Conservation (phyloP, 2,113 vertebrate genomes). For the Malurus cyaneus region DNA sequence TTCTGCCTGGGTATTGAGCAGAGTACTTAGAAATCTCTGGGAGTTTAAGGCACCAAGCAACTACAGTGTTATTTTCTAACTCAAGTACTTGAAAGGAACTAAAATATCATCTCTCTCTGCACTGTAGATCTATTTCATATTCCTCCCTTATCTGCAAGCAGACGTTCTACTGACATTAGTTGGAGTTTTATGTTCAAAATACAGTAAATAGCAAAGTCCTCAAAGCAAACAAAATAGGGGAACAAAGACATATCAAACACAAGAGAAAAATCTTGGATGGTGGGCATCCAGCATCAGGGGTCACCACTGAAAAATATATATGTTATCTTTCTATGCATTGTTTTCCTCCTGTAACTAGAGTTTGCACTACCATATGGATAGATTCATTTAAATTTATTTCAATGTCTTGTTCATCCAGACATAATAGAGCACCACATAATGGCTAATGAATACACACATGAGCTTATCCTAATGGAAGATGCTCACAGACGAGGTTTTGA, state of each 20-base stretch:
- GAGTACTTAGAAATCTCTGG: not conserved
- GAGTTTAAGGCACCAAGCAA: not conserved
- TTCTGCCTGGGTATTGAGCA: not conserved
- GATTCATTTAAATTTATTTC: not conserved
- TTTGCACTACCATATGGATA: not conserved
- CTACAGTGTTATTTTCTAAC: constrained; percentile 25
- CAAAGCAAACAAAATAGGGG: not conserved
- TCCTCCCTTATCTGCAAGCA: constrained; percentile 42
- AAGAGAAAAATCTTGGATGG: not conserved
- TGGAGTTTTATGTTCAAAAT: constrained; percentile 8
- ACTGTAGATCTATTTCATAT: constrained; percentile 63
- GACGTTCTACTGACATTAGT: constrained; percentile 19
- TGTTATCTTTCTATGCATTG: not conserved
- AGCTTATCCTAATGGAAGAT: not conserved
- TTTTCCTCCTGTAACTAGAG: not conserved
- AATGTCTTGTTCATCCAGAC: not conserved
- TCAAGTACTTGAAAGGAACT: not conserved
- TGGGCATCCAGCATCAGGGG: not conserved
- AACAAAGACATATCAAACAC: not conserved
- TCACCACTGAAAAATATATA: not conserved
- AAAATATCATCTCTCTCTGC: constrained; percentile 48
- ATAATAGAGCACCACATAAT: not conserved
- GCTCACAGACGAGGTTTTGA: not conserved
- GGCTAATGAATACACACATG: not conserved
- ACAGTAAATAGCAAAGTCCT: not conserved